Conservation (phyloP, 2,797 vertebrate genomes). For the Paguma larvata region DNA sequence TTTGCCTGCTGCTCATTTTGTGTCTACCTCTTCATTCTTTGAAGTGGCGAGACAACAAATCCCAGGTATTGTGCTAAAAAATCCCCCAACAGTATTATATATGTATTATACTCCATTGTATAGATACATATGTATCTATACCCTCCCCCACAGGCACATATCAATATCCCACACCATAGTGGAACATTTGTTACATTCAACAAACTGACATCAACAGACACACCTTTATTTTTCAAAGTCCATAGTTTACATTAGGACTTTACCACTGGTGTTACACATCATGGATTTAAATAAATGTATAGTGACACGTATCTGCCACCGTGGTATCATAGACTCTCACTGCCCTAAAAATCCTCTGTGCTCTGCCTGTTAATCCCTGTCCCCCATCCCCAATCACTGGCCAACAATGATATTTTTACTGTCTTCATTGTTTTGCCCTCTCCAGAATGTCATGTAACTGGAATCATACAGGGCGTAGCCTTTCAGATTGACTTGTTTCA, state of each 20-base stretch:
- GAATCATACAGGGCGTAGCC: background rate
- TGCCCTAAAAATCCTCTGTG: background rate
- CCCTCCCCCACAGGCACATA: background rate
- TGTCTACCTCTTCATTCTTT: no score
- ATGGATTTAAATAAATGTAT: background rate
- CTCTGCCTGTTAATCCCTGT: background rate
- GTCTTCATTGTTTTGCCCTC: background rate
- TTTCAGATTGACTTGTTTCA: constrained; percentile 23
- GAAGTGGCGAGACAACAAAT: no score
- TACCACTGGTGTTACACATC: background rate
- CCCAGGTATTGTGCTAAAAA: no score
- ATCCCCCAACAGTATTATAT: no score
- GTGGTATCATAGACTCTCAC: background rate
- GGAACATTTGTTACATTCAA: background rate
- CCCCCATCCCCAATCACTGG: background rate
- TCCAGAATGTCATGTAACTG: background rate
- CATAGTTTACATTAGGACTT: background rate
- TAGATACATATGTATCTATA: background rate
- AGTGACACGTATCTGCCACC: background rate
- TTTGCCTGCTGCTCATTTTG: no score
- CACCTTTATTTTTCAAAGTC: background rate
- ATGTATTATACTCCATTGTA: background rate
- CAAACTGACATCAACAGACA: background rate
- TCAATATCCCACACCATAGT: background rate
- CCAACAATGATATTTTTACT: background rate